These are phyloP conservation scores for Thunnus albacares DNA, from an alignment of 2,797 vertebrate genomes.

Conservation along the genomic window DNA sequence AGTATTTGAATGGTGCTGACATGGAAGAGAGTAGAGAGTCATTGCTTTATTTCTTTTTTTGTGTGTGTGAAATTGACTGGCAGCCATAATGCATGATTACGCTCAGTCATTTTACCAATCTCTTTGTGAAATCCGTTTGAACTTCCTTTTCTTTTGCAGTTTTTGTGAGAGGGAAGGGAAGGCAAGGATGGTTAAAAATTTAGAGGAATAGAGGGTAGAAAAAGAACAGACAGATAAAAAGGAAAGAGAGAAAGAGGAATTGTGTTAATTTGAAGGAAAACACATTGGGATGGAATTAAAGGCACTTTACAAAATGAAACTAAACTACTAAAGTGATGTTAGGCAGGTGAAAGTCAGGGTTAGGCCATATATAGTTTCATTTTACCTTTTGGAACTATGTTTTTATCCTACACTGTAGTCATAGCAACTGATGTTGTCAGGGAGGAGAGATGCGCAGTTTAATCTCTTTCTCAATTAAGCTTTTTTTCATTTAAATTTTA, in stretches of 20 bases:
- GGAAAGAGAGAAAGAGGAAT: not conserved
- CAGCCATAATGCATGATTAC: slow-evolving; percentile 24
- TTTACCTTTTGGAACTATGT: slow-evolving; percentile 12
- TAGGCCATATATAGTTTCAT: slow-evolving; percentile 22
- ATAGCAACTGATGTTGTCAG: slow-evolving; percentile 55
- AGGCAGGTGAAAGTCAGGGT: slow-evolving; percentile 4
- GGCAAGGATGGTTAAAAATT: slow-evolving; percentile 54
- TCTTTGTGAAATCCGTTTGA: slow-evolving; percentile 20
- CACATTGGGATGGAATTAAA: slow-evolving; percentile 24
- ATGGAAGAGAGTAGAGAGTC: slow-evolving; percentile 16
- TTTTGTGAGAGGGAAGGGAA: slow-evolving; percentile 39
- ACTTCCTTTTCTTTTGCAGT: slow-evolving; percentile 36
- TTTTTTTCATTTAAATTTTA: slow-evolving; percentile 34
- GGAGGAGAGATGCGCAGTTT: slow-evolving; percentile 31
- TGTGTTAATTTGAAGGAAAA: slow-evolving; percentile 16
- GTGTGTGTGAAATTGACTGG: slow-evolving; percentile 30
- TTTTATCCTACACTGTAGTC: slow-evolving; percentile 35
- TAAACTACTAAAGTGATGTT: slow-evolving; percentile 31
- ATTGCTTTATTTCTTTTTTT: slow-evolving; percentile 12
- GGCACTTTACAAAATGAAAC: slow-evolving; percentile 20
- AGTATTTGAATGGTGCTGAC: slow-evolving; percentile 40
- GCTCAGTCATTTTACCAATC: slow-evolving; percentile 20
- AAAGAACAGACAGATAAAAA: slow-evolving; percentile 47
- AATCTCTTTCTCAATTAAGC: slow-evolving; percentile 55
- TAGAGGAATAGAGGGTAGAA: slow-evolving; percentile 51